phyloP scores from a whole-genome alignment of 2,113 vertebrate species.

The Thryonomys swinderianus region DNA sequence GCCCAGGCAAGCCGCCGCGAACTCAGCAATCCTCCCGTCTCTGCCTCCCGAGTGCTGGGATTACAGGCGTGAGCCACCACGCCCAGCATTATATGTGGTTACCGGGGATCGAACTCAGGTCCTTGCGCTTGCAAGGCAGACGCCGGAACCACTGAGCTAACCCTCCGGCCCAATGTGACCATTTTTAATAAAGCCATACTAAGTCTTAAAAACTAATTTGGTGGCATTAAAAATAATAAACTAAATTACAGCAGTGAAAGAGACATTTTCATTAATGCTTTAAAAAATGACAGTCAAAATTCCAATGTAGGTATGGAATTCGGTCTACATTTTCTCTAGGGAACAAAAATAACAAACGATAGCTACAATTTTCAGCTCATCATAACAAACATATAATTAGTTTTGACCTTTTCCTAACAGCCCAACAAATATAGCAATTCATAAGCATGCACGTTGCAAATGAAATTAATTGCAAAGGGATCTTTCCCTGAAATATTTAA shows the following conservation, averaged over 20 bases:
- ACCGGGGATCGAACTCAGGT: no score
- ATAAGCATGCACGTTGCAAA: slow-evolving; percentile 61
- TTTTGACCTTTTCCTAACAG: slow-evolving; percentile 72
- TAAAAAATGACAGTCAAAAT: slow-evolving; percentile 46
- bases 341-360: slow-evolving; percentile 58
- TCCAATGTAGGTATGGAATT: not conserved
- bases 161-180: no score
- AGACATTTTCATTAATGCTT: slow-evolving; percentile 72
- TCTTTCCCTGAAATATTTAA: slow-evolving; percentile 69
- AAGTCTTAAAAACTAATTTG: slow-evolving; percentile 65
- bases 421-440: slow-evolving; percentile 67
- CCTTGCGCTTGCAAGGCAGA: no score
- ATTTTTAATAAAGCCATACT: slow-evolving; percentile 32
- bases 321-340: slow-evolving; percentile 59
- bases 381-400: slow-evolving; percentile 72
- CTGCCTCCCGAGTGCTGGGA: no score
- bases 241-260: slow-evolving; percentile 57
- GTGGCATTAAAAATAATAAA: slow-evolving; percentile 65
- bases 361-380: slow-evolving; percentile 46
- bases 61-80: no score
- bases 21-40: no score
- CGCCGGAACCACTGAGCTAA: no score
- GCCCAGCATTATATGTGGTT: no score
- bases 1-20: no score
- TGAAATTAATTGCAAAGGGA: slow-evolving; percentile 72